Evolutionary conservation across 2,888 invertebrate species (phyloP).

Genomic region (Oligia fasciuncula): DNA sequence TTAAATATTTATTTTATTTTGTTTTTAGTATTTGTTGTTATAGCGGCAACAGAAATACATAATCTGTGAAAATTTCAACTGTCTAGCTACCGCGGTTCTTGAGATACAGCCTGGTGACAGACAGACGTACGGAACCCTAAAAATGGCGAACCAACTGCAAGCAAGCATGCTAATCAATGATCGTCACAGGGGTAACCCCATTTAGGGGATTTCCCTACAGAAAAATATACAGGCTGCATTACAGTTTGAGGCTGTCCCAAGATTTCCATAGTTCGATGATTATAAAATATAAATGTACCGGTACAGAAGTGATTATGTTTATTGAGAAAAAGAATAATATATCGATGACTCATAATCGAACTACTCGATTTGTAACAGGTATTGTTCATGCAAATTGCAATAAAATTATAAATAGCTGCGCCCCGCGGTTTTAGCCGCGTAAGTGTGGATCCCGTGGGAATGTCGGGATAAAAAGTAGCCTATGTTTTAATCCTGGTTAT

Average conservation of each 20-base stretch:
- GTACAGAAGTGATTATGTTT: background rate
- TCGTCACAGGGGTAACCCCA: background rate
- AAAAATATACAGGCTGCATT: background rate
- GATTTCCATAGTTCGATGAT: background rate
- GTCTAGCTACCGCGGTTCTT: too few species aligned
- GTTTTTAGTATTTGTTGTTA: too few species aligned
- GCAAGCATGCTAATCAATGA: constrained; percentile 5
- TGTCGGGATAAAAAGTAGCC: too few species aligned
- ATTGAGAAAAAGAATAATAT: constrained; percentile 17
- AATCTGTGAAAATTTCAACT: too few species aligned
- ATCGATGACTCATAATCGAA: constrained; percentile 48
- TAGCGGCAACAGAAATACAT: too few species aligned
- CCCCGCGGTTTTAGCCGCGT: too few species aligned
- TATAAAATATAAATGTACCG: constrained; percentile 1
- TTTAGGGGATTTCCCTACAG: constrained; percentile 23
- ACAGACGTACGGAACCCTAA: too few species aligned
- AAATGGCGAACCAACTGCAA: background rate
- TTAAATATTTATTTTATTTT: too few species aligned
- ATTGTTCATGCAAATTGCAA: constrained; percentile 27
- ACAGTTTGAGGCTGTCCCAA: background rate
- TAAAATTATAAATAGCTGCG: constrained; percentile 19
- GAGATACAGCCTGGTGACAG: too few species aligned
- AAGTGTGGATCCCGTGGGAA: too few species aligned
- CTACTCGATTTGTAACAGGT: background rate
- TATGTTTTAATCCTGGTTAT: too few species aligned